Evolutionary conservation across 1,140 invertebrate species (phyloP).

Genomic region (Bombus terrestris): DNA sequence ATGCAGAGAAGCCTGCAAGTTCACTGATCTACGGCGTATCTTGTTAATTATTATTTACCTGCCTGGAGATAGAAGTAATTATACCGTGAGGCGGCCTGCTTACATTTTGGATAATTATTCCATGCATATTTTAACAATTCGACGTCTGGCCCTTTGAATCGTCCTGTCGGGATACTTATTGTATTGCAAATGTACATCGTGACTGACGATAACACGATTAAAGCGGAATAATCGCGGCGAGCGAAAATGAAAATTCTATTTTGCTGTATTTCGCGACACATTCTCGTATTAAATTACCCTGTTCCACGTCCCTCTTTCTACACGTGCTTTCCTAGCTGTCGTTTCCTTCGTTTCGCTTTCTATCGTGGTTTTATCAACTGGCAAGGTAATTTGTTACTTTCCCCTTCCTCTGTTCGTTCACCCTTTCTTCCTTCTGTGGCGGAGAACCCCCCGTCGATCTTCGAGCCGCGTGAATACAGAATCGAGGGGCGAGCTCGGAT

Average conservation of each 20-base stretch:
- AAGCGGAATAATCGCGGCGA: constrained; percentile 27
- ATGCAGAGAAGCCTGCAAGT: too few relatives aligned
- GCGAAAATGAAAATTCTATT: constrained; percentile 42
- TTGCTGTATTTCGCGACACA: neutral
- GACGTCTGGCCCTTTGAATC: constrained; percentile 42
- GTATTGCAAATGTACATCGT: constrained; percentile 50
- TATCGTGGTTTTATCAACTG: constrained; percentile 44
- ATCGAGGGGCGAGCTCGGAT: neutral
- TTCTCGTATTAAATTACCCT: constrained; percentile 10
- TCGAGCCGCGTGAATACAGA: constrained; percentile 12
- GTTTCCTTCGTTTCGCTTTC: constrained; percentile 15
- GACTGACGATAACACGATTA: constrained; percentile 34
- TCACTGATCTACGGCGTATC: too few relatives aligned
- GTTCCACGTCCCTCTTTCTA: neutral
- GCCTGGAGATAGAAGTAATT: constrained; percentile 32
- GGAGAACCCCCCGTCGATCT: constrained; percentile 15
- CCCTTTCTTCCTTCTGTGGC: constrained; percentile 5
- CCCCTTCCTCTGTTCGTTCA: constrained; percentile 13
- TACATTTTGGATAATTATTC: constrained; percentile 53
- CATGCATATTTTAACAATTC: constrained; percentile 57
- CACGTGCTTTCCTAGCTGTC: neutral
- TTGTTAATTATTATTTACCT: constrained; percentile 42
- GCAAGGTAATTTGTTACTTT: constrained; percentile 43
- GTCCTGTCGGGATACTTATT: constrained; percentile 37
- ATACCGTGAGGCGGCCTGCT: constrained; percentile 36